Base-by-base conservation (phyloP, 1,140 invertebrate species). In the Drosophila parvula region DNA sequence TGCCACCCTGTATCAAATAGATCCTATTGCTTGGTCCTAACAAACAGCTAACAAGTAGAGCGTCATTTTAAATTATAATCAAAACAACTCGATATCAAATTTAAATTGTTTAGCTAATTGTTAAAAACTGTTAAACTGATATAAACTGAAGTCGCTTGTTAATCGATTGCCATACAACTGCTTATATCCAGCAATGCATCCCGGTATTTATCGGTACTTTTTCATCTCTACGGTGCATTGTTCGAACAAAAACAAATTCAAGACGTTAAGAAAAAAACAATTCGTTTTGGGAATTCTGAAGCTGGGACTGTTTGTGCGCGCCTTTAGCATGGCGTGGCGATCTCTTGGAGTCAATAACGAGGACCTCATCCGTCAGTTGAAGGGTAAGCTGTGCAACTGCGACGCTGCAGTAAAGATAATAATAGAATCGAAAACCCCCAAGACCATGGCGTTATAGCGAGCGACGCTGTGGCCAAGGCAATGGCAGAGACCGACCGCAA, bases 401-500 rank as follows among this genome's bases (percentile, higher is more conserved):
- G 18, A 6, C 28, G 12, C 11, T 9, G 27, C 12, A 18, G n/a
- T 51, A 18, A 22, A 12, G 47, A 50, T 80, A 48, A 44, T 84
- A 45, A 71, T 60, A 67, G 61, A 45, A 36, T 18, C 60, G 28
- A 77, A 83, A 94, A 94, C 18, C 34, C 38, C 38, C 34, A 90
- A 99, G 98, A 93, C 41, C 96, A 98, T 94, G 95, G 95, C 43
- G 96, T 99, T 50, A 96, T 99, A 51, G 95, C 95, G 91, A 95
- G 94, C 63, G 94, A 95, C 41, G 85, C 93, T 63, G 97, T 99
- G 5, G 96, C 96, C 84, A 93, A 95, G 80, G 96, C 96, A 28
- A 99, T 99, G 98, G 85, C 93, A 56, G 92, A 94, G 32, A 96
- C 98, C 16, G 98, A 99, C 92, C 93, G 98, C 88, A 96, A 95